Evolutionary conservation across 2,888 invertebrate genomes (phyloP).

Genomic region (Drosophila heteroneura): DNA sequence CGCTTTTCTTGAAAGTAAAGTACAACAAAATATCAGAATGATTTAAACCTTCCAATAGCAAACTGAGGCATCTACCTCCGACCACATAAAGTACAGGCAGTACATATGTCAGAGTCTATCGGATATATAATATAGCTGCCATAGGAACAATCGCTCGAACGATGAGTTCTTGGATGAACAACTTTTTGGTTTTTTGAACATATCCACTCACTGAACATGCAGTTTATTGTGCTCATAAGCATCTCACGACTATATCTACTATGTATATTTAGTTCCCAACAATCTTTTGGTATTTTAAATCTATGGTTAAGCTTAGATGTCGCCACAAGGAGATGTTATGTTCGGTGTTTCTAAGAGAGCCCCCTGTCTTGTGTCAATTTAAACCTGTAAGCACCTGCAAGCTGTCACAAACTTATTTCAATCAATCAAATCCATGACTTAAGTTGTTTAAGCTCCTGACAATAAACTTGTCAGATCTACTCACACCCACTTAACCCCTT

Average conservation of each 20-base stretch:
- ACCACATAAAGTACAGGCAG: neutral
- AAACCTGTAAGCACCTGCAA: neutral
- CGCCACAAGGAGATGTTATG: neutral
- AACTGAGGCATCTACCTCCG: neutral
- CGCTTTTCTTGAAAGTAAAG: neutral
- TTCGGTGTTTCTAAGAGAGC: neutral
- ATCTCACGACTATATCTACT: neutral
- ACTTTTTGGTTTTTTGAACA: neutral
- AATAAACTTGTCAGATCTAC: neutral
- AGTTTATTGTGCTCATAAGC: neutral
- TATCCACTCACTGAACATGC: neutral
- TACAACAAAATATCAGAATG: no score
- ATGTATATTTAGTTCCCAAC: neutral
- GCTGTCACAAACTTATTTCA: slow-evolving; percentile 1
- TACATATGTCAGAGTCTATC: neutral
- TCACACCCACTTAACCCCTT: neutral
- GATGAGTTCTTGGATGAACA: neutral
- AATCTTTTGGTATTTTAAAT: neutral
- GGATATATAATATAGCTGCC: neutral
- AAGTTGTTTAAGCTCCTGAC: neutral
- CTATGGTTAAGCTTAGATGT: rapidly evolving
- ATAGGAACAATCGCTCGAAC: neutral
- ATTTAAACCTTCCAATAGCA: no score
- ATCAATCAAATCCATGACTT: slow-evolving; percentile 6
- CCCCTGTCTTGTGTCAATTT: neutral